Evolutionary conservation across 2,888 invertebrate genomes (phyloP), one percentile per base, ranked within the genome.

Genomic region (Hydroisotoma schaefferi): DNA sequence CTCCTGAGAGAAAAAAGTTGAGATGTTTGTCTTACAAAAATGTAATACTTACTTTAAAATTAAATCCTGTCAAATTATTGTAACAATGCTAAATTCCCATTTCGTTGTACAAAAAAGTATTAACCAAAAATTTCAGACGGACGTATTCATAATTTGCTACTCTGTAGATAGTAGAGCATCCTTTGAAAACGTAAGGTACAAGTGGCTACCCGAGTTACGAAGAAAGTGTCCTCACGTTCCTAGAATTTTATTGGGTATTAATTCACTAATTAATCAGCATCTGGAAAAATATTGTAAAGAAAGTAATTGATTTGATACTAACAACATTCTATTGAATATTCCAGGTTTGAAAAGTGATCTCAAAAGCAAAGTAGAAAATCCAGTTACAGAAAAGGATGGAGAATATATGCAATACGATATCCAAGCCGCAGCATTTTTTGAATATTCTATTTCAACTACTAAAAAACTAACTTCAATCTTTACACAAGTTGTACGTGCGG

Each of bases 191-290:
- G 85, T 91, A 49, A 79, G 82, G 57, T 84, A 85, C 74, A 92
- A 90, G 79, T 92, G 92, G 92, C 84, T 85, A 76, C 90, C 90
- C 22, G 92, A 93, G 79, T 81, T 92, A 49, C 85, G 85, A 74
- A 86, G 87, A 75, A 86, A 87, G 76, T 86, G 87, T 74, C 85
- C 87, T 56, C 59, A 60, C 73, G 85, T 87, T 43, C 90, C 90
- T 55, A 85, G 90, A 65, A 85, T 93, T 69, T 81, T 93, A 78
- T 87, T 90, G 73, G 92, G 92, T 87, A 77, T 43, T 22, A 33
- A 25, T 18, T n/a, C 20, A 20, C 18, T 40, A 6, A 53, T 10
- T 43, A 8, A 40, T 40, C 40, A 20, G 20, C 20, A 3, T 10
- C 40, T 10, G 20, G 20, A 6, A 40, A 40, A 40, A 20, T 40